Conservation (phyloP, 2,113 vertebrate species). For the Carassius auratus region DNA sequence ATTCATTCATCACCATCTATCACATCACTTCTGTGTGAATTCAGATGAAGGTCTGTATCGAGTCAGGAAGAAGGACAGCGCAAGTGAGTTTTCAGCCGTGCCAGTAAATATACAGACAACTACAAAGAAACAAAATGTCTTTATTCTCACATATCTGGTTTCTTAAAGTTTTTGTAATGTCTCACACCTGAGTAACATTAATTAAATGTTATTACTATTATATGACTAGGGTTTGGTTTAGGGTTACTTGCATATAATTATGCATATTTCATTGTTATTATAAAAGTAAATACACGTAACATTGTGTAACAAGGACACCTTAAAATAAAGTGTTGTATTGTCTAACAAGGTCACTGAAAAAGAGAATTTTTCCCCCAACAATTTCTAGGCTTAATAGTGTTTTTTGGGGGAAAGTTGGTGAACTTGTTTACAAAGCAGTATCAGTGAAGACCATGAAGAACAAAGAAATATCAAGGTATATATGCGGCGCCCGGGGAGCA, state of each 20-base stretch:
- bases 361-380: too few relatives aligned
- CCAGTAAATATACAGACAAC: too few relatives aligned
- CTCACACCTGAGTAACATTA: neutral
- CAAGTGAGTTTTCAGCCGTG: neutral
- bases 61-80: neutral
- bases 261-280: too few relatives aligned
- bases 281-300: too few relatives aligned
- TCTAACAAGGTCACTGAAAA: too few relatives aligned
- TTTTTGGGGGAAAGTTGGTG: neutral
- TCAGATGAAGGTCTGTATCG: neutral
- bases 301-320: too few relatives aligned
- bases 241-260: too few relatives aligned
- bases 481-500: neutral
- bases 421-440: neutral
- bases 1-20: slow-evolving; percentile 22
- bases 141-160: neutral
- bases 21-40: slow-evolving; percentile 2
- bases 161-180: neutral
- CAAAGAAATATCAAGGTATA: too few relatives aligned
- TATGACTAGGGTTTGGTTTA: too few relatives aligned
- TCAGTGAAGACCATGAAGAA: neutral
- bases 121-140: neutral
- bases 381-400: too few relatives aligned
- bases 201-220: too few relatives aligned
- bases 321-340: too few relatives aligned